These are phyloP conservation scores for Trematocara marginatum DNA, from an alignment of 2,113 vertebrate genomes.

Conservation along the genomic window DNA sequence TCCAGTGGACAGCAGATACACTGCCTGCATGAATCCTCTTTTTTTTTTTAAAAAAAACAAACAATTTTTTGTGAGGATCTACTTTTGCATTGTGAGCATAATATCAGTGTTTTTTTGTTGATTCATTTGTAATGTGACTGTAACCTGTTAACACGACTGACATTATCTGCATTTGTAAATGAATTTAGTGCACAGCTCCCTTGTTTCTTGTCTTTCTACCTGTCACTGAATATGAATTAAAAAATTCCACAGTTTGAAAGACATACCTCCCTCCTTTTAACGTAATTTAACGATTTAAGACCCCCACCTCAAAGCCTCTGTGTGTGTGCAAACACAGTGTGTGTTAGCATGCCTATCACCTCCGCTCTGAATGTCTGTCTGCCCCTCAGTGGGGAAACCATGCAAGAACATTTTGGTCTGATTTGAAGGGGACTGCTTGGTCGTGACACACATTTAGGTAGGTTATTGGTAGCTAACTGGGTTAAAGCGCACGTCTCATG, in stretches of 20 bases:
- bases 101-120: background rate
- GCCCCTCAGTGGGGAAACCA: conserved; percentile 69
- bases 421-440: conserved; percentile 34
- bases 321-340: background rate
- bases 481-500: conserved; percentile 32
- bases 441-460: conserved; percentile 66
- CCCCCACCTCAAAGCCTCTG: conserved; percentile 1
- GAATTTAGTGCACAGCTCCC: background rate
- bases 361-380: conserved; percentile 39
- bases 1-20: background rate
- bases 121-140: background rate
- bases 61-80: background rate
- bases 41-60: background rate
- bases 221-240: background rate
- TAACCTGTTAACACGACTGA: background rate
- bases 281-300: background rate
- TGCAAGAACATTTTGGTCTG: conserved; percentile 67
- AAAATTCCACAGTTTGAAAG: background rate
- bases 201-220: background rate
- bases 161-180: background rate
- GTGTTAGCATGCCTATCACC: background rate
- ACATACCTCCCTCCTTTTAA: background rate
- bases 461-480: conserved; percentile 52
- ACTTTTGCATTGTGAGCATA: background rate
- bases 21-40: background rate